A percentile compares a stretch with the other conserved stretches of the same genome.
These are phyloP conservation scores for Pseudomyrmex cubaensis DNA, from an alignment of 1,140 invertebrate species.

Conservation along the genomic window DNA sequence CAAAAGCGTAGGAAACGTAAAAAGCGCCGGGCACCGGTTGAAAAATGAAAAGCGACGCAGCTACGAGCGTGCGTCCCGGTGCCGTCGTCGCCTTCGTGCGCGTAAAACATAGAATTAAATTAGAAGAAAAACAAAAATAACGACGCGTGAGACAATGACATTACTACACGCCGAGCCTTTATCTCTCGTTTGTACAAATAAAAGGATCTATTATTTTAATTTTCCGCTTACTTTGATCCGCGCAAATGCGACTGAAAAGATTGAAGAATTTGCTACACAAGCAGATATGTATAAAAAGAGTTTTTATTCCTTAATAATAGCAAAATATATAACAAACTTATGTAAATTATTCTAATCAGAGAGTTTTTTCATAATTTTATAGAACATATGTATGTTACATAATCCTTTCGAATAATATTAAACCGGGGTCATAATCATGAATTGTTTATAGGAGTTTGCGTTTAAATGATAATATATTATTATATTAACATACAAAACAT, in stretches of 20 bases:
- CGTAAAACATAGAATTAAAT: slow-evolving; percentile 71
- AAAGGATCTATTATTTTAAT: slow-evolving; percentile 39
- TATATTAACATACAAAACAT: too few relatives aligned
- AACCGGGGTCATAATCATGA: neutral
- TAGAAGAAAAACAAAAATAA: slow-evolving; percentile 56
- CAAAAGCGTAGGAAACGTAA: slow-evolving; percentile 70
- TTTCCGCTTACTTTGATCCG: neutral
- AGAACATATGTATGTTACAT: too few relatives aligned
- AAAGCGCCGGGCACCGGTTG: slow-evolving; percentile 46
- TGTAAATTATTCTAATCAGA: too few relatives aligned
- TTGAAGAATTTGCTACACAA: slow-evolving; percentile 3
- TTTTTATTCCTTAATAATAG: neutral
- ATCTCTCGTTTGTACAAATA: slow-evolving; percentile 52
- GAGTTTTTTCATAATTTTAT: too few relatives aligned
- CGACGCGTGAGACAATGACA: slow-evolving; percentile 56
- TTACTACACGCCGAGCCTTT: slow-evolving; percentile 23
- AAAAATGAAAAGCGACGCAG: slow-evolving; percentile 69
- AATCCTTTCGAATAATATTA: too few relatives aligned
- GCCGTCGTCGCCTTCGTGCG: slow-evolving; percentile 39
- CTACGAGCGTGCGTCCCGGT: slow-evolving; percentile 62
- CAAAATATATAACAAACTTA: neutral
- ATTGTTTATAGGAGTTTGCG: neutral
- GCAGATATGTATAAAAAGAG: neutral
- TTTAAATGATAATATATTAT: too few relatives aligned
- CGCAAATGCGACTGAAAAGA: neutral